Evolutionary conservation across 2,113 vertebrate species (phyloP).

Genomic region (Campylorhamphus procurvoides): DNA sequence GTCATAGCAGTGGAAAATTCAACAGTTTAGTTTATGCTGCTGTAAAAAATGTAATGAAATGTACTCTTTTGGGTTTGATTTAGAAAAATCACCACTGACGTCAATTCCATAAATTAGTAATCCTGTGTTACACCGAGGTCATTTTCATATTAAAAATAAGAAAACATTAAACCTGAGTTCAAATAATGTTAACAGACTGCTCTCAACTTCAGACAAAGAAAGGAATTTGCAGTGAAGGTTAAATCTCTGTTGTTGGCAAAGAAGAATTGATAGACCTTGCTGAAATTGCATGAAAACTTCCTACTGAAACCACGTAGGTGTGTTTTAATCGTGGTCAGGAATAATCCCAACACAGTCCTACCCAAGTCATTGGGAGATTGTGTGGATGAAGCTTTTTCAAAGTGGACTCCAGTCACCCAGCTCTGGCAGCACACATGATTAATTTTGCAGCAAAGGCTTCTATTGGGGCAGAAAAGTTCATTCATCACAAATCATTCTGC

Average conservation of each 20-base stretch:
- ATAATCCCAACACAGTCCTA: neutral
- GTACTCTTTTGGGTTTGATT: conserved; percentile 36
- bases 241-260: neutral
- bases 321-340: neutral
- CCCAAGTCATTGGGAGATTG: neutral
- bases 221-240: conserved; percentile 12
- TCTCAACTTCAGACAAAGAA: conserved; percentile 35
- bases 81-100: conserved; percentile 59
- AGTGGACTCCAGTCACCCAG: neutral
- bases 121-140: conserved; percentile 51
- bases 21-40: conserved; percentile 56
- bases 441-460: neutral
- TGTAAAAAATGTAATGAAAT: conserved; percentile 58
- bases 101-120: conserved; percentile 64
- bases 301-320: neutral
- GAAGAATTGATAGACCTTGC: neutral
- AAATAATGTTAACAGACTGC: conserved; percentile 6
- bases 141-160: conserved; percentile 50
- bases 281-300: neutral
- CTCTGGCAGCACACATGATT: neutral
- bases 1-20: conserved; percentile 30
- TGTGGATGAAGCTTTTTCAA: neutral
- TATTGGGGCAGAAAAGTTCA: neutral
- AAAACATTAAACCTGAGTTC: conserved; percentile 26
- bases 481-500: neutral